phyloP scores from a whole-genome alignment of 2,113 vertebrate genomes.

The Prionailurus viverrinus region DNA sequence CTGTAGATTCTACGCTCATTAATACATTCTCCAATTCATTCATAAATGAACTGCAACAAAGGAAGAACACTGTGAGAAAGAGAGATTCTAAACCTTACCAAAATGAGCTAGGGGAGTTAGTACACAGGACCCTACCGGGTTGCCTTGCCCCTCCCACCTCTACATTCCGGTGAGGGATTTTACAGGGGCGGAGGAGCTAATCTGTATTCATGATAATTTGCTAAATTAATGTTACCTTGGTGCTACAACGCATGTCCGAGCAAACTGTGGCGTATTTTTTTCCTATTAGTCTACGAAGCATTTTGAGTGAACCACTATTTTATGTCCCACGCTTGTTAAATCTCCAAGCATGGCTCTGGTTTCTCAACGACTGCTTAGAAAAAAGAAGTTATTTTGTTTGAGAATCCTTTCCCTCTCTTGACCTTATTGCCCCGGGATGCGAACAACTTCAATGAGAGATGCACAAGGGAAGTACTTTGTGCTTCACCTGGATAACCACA shows the following conservation, averaged over 20 bases:
- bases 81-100: background rate
- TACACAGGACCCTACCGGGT: fast-evolving
- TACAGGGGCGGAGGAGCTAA: background rate
- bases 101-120: fast-evolving
- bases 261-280: slow-evolving; percentile 28
- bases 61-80: background rate
- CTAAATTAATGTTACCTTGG: slow-evolving; percentile 39
- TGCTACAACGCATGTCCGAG: slow-evolving; percentile 9
- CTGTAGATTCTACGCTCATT: background rate
- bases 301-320: background rate
- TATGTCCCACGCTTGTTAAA: background rate
- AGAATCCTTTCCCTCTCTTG: background rate
- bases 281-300: background rate
- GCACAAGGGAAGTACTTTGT: background rate
- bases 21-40: background rate
- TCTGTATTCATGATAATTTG: slow-evolving; percentile 28
- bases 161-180: background rate
- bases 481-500: slow-evolving; percentile 27
- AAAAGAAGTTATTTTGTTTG: slow-evolving; percentile 27
- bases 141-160: too few relatives aligned
- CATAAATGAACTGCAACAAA: background rate
- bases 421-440: background rate
- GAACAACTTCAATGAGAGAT: background rate
- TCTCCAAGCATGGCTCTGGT: background rate
- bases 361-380: slow-evolving; percentile 28